Percentiles rank a stretch among this genome's conserved stretches.
These are phyloP conservation scores for Tapirus terrestris DNA, from an alignment of 2,113 vertebrate genomes.

Conservation along the genomic window DNA sequence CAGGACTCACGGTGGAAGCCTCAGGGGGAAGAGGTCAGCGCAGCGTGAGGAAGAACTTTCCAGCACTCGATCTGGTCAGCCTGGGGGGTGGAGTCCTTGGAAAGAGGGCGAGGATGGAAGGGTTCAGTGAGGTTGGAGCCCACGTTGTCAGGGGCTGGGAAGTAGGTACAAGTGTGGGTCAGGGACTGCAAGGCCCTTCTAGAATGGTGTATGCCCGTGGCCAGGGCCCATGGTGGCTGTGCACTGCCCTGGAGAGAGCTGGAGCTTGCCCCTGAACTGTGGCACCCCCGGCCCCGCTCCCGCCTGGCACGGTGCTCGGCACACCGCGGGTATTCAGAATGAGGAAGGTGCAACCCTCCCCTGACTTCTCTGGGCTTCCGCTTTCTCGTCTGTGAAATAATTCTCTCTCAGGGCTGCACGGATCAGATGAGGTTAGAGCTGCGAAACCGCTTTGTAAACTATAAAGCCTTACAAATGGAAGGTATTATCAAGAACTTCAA, in stretches of 20 bases:
- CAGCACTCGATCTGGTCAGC: background rate
- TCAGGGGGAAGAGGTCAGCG: background rate
- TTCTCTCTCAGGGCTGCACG: background rate
- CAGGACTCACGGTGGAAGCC: background rate
- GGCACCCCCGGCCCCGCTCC: background rate
- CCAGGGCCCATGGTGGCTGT: background rate
- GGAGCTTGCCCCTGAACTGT: fast-evolving
- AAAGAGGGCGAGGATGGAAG: background rate
- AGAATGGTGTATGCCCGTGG: background rate
- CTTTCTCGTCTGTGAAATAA: background rate
- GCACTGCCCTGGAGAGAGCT: background rate
- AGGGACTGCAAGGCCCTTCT: background rate
- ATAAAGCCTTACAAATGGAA: constrained; percentile 37
- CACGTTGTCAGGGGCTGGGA: fast-evolving
- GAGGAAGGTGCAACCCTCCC: fast-evolving
- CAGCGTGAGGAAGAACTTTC: background rate
- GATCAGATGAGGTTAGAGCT: background rate
- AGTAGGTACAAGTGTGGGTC: background rate
- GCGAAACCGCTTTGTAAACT: background rate
- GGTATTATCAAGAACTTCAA: background rate
- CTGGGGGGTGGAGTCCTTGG: background rate
- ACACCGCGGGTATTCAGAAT: fast-evolving
- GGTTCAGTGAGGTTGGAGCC: background rate
- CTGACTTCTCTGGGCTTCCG: background rate
- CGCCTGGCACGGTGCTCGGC: fast-evolving